Evolutionary conservation across 2,888 invertebrate genomes (phyloP).

Genomic region (Dimorphilus gyrociliatus): DNA sequence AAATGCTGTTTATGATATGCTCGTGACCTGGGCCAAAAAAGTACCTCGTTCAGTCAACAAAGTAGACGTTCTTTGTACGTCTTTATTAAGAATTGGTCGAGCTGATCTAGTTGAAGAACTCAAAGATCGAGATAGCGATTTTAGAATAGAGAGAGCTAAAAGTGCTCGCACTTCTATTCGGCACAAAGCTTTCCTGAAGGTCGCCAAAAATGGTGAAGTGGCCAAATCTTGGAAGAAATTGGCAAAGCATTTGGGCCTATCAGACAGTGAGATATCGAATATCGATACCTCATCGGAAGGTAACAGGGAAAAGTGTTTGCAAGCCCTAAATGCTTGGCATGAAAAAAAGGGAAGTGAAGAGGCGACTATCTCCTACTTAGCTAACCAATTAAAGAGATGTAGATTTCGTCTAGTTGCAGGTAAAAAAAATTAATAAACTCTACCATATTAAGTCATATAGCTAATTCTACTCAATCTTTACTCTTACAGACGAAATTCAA

Average conservation of each 20-base stretch:
- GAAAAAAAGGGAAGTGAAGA: constrained; percentile 10
- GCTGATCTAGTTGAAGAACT: constrained; percentile 20
- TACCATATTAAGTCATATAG: too few species aligned
- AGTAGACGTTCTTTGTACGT: constrained; percentile 23
- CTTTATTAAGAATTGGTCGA: constrained; percentile 16
- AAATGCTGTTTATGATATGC: constrained; percentile 25
- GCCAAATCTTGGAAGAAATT: constrained; percentile 18
- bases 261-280: constrained; percentile 13
- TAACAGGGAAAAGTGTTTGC: constrained; percentile 18
- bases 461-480: too few species aligned
- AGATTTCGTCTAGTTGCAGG: too few species aligned
- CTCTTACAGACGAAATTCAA: too few species aligned
- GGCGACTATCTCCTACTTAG: constrained; percentile 13
- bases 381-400: constrained; percentile 12
- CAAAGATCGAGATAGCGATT: constrained; percentile 16
- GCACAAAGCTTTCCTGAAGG: constrained; percentile 19
- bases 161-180: constrained; percentile 18
- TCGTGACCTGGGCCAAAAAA: constrained; percentile 28
- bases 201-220: constrained; percentile 17
- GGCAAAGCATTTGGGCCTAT: constrained; percentile 16
- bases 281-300: constrained; percentile 15
- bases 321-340: constrained; percentile 18
- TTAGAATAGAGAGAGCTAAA: constrained; percentile 12
- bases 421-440: too few species aligned
- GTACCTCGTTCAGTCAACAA: constrained; percentile 24